Percentiles rank a stretch among this genome's conserved stretches.
Conservation (phyloP, 2,113 vertebrate genomes). For the Deroptyus accipitrinus region DNA sequence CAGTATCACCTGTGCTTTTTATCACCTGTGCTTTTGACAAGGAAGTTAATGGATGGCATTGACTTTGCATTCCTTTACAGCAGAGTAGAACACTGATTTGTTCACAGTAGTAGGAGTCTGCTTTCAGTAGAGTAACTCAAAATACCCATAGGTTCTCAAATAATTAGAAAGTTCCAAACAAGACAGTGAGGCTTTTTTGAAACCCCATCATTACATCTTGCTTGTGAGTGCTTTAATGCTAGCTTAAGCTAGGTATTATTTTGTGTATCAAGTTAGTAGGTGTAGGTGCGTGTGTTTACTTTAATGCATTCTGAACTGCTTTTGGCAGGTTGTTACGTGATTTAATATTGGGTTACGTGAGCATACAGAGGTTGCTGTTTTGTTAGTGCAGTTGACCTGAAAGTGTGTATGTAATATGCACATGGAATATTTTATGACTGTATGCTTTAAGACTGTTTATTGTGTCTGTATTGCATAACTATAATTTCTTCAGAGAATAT, state of each 20-base stretch:
- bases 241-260: slow-evolving; percentile 45
- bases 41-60: neutral
- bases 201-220: neutral
- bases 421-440: neutral
- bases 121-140: neutral
- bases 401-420: neutral
- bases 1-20: neutral
- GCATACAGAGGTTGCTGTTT: slow-evolving; percentile 40
- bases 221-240: neutral
- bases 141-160: neutral
- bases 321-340: slow-evolving; percentile 9
- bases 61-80: neutral
- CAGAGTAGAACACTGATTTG: neutral
- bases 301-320: slow-evolving; percentile 50
- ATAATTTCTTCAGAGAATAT: neutral
- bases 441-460: neutral
- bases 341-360: slow-evolving; percentile 48
- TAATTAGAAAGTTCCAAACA: slow-evolving; percentile 25
- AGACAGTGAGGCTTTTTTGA: neutral
- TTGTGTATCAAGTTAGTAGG: slow-evolving; percentile 46
- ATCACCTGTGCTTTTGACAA: neutral
- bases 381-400: slow-evolving; percentile 30
- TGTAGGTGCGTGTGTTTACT: slow-evolving; percentile 31
- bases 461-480: neutral
- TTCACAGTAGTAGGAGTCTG: neutral